Conservation (phyloP, 1,140 invertebrate genomes). For the Eumaeus atala region DNA sequence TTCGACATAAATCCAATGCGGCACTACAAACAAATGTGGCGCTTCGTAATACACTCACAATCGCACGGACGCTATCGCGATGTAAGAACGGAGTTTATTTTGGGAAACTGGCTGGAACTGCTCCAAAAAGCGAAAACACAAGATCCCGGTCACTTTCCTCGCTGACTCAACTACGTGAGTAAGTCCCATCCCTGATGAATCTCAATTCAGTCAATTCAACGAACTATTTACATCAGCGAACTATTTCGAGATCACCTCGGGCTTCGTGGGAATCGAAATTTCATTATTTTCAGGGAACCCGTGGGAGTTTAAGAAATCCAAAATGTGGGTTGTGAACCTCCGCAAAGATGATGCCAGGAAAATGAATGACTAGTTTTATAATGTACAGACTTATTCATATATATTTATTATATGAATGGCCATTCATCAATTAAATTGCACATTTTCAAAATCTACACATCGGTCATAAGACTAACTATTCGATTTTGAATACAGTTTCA, state of each 20-base stretch:
- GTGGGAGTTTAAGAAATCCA: conserved; percentile 7
- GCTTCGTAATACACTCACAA: not conserved
- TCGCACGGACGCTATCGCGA: not conserved
- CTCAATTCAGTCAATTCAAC: conserved; percentile 32
- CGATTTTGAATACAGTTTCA: too few species aligned
- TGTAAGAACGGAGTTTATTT: conserved; percentile 54
- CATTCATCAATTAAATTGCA: too few species aligned
- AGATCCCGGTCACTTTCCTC: conserved; percentile 58
- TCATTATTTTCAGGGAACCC: conserved; percentile 13
- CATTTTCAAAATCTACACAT: too few species aligned
- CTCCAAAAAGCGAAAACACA: conserved; percentile 55
- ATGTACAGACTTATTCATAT: too few species aligned
- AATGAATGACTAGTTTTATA: too few species aligned
- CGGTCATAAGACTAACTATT: too few species aligned
- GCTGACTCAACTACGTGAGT: conserved; percentile 58
- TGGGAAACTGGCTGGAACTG: conserved; percentile 59
- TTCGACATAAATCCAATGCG: not conserved
- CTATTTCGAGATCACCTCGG: conserved; percentile 16
- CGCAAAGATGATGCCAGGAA: too few species aligned
- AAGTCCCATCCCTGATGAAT: conserved; percentile 28
- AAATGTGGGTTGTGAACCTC: not conserved
- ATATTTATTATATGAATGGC: too few species aligned
- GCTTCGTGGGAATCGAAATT: not conserved
- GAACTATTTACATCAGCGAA: conserved; percentile 34
- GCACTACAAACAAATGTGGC: conserved; percentile 4